These are phyloP conservation scores for Toxotes jaculatrix DNA, from an alignment of 2,113 vertebrate genomes.

Conservation along the genomic window DNA sequence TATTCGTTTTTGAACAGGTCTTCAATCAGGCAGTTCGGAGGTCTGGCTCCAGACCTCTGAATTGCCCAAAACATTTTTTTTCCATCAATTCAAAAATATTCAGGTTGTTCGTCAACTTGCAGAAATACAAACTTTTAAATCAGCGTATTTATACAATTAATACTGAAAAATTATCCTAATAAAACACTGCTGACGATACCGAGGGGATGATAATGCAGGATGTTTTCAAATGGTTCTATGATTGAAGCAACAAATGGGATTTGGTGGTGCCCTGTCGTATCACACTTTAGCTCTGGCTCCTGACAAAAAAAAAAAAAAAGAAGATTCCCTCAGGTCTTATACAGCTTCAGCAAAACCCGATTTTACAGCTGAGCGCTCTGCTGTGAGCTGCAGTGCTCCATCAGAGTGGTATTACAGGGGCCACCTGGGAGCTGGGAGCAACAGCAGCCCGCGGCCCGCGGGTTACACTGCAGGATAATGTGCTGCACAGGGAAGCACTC, in stretches of 20 bases:
- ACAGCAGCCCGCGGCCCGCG: slow-evolving; percentile 1
- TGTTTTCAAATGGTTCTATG: slow-evolving; percentile 2
- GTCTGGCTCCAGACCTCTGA: too few species aligned
- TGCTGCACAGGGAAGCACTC: slow-evolving; percentile 19
- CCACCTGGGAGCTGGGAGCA: slow-evolving; percentile 13
- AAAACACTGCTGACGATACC: not conserved
- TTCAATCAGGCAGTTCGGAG: too few species aligned
- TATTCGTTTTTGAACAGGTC: too few species aligned
- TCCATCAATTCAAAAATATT: too few species aligned
- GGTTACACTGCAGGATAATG: slow-evolving; percentile 25
- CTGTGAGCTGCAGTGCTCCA: slow-evolving; percentile 16
- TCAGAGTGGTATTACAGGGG: slow-evolving; percentile 11
- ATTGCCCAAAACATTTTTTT: too few species aligned
- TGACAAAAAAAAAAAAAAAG: slow-evolving; percentile 36
- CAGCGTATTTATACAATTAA: not conserved
- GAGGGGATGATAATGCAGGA: not conserved
- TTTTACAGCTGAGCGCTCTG: slow-evolving; percentile 53
- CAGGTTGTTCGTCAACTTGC: not conserved
- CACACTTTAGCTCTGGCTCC: slow-evolving; percentile 27
- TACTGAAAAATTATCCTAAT: too few species aligned
- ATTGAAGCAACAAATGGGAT: slow-evolving; percentile 32
- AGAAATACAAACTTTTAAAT: not conserved
- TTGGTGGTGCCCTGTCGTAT: slow-evolving; percentile 6
- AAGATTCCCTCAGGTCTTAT: slow-evolving; percentile 30
- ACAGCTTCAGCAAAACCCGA: slow-evolving; percentile 28